Conservation (phyloP, 2,888 invertebrate species). For the Ischnus inquisitorius region DNA sequence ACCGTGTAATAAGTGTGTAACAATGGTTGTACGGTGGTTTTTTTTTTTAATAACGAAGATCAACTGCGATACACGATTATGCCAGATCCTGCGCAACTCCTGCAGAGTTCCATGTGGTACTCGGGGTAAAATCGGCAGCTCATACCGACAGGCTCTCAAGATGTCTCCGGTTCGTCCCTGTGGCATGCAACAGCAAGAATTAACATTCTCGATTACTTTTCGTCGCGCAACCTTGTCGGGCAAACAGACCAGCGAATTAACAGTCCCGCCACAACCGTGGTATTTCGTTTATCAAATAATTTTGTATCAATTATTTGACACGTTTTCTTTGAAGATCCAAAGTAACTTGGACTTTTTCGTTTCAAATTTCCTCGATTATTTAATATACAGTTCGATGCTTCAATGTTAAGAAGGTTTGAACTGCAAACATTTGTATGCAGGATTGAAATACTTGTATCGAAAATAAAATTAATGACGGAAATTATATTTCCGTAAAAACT, state of each 20-base stretch:
- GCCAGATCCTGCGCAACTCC: constrained; percentile 37
- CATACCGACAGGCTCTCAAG: constrained; percentile 64
- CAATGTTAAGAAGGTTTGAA: too few relatives aligned
- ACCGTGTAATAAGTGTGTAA: constrained; percentile 21
- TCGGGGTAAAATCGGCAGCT: constrained; percentile 59
- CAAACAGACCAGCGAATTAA: constrained; percentile 34
- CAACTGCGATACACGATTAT: constrained; percentile 29
- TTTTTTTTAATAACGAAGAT: constrained; percentile 42
- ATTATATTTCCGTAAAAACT: too few relatives aligned
- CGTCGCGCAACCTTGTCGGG: constrained; percentile 42
- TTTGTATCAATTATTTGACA: neutral
- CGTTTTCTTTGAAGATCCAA: neutral
- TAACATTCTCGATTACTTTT: constrained; percentile 72
- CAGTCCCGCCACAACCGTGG: neutral
- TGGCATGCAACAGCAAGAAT: constrained; percentile 82
- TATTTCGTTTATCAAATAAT: neutral
- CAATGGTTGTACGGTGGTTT: constrained; percentile 39
- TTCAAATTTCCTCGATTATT: too few relatives aligned
- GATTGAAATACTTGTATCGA: too few relatives aligned
- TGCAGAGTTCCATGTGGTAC: constrained; percentile 59
- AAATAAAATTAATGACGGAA: too few relatives aligned
- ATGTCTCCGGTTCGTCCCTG: constrained; percentile 80
- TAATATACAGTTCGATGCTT: too few relatives aligned
- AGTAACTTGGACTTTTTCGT: too few relatives aligned
- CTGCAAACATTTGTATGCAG: too few relatives aligned